Evolutionary conservation across 1,140 invertebrate genomes (phyloP), one percentile per base, ranked within the genome.

Genomic region (Metaphire vulgaris): DNA sequence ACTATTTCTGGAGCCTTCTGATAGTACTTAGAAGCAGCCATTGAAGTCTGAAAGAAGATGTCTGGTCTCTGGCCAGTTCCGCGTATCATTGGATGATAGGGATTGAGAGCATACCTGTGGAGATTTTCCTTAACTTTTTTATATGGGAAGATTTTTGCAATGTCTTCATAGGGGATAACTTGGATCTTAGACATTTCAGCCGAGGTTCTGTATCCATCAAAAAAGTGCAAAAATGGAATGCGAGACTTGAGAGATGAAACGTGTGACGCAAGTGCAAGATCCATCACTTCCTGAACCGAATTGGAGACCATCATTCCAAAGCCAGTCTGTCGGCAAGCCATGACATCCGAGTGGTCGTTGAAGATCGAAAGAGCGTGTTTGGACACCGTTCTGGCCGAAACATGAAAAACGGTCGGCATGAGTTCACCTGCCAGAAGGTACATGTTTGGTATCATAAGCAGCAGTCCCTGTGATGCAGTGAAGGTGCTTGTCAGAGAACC

Each of bases 301-400:
- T 56, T 70, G n/a, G 77, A 78, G 30, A n/a, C 31, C 66, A 78
- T 28, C 77, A 78, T 78, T 26, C 73, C 73, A 56, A 78, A 78
- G 32, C 77, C 77, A 16, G 77, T 78, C 68, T 75, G 74, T 29
- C 74, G 41, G 32, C 64, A 69, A 1, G 73, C 73, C 77, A 78
- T 78, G n/a, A 78, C 77, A 70, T 78, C 77, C 6, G 77, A 78
- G 74, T 78, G 77, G 56, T 78, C 77, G 41, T 78, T 78, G 67
- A 78, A 78, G 69, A 78, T 78, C 66, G 77, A 78, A 0, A 78
- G 41, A 30, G 77, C 77, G 66, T 78, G 77, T 68, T 78, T 78
- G 1, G 77, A 78, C 29, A 78, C 77, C 26, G 77, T 78, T 21
- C 77, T 67, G 30, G 77, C 77, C 16, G 77, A 78, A 28, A 78